Conservation (phyloP, 2,888 invertebrate genomes). For the Drosophila nr. fundita region DNA sequence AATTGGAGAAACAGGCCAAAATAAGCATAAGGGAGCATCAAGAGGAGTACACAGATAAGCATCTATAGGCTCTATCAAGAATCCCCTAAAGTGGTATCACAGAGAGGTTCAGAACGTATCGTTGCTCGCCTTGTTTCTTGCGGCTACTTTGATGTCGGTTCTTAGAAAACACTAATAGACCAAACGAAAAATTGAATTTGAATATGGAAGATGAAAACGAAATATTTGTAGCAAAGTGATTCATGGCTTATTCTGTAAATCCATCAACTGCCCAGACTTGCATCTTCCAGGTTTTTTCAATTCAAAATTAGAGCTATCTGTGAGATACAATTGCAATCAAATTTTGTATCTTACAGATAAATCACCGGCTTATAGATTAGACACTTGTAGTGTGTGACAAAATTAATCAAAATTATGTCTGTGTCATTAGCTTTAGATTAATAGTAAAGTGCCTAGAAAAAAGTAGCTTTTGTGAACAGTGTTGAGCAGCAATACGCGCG, state of each 20-base stretch:
- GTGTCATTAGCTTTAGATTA: slow-evolving; percentile 57
- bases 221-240: slow-evolving; percentile 21
- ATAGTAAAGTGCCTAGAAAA: slow-evolving; percentile 39
- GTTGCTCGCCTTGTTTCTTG: not conserved
- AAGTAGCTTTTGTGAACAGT: slow-evolving; percentile 70
- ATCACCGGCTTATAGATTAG: slow-evolving; percentile 52
- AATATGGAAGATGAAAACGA: not conserved
- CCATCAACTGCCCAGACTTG: slow-evolving; percentile 85
- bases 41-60: not conserved
- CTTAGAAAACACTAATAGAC: not conserved
- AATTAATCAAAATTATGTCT: slow-evolving; percentile 24
- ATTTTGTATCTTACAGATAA: slow-evolving; percentile 62
- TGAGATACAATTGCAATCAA: slow-evolving; percentile 56
- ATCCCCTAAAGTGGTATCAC: not conserved
- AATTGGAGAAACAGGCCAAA: not conserved
- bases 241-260: slow-evolving; percentile 77
- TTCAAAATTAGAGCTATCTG: slow-evolving; percentile 55
- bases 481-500: slow-evolving; percentile 62
- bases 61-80: not conserved
- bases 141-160: not conserved
- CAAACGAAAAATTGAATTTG: not conserved
- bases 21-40: not conserved
- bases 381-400: slow-evolving; percentile 10
- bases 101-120: not conserved
- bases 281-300: slow-evolving; percentile 83